Base-by-base conservation (phyloP, 2,113 vertebrate species). In the Gracilinanus agilis region DNA sequence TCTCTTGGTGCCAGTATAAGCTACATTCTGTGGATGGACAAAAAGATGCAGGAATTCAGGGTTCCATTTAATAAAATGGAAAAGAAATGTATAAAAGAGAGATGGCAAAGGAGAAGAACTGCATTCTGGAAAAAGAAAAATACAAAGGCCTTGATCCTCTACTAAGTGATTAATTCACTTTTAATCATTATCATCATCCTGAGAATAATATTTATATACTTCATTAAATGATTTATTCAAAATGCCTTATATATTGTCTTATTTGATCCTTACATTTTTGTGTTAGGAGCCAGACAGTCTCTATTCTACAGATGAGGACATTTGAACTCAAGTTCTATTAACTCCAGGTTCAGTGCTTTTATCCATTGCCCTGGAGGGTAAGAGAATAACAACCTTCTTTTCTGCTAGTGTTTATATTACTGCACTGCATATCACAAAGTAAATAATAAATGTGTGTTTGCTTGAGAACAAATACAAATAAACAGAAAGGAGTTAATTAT, bases 91-190 rank as follows among this genome's bases (percentile, higher is more conserved):
- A 2, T 16, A 56, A 61, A 88, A 54, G 9, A 53, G 44, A 92
- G 44, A 44, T 53, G 1, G 6, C 0, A 58, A 16, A 92, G 90
- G 61, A 29, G 4, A n/a, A n/a, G n/a, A 21, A 3, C 16, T 53
- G 55, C 8, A 89, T 56, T 91, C 34, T 89, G 21, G 92, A 55
- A 88, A 83, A 93, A 54, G 27, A 92, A 91, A 90, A 95, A 94
- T 13, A 90, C 34, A 6, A 91, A 1, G 16, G 54, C 53, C 92
- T 95, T 92, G 90, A 92, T 0, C 0, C 54, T 55, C 40, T 91
- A 91, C 2, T 91, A 56, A 19, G 13, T 25, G 29, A 67, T 67
- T 7, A 16, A 83, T 40, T 83, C 40, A 40, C 40, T 75, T 19
- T n/a, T 8, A 8, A 83, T 12, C 11, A 12, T 34, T 16, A 34